Base-by-base conservation (phyloP, 35 echinoderm and acorn worm species). In the Heliocidaris tuberculata region DNA sequence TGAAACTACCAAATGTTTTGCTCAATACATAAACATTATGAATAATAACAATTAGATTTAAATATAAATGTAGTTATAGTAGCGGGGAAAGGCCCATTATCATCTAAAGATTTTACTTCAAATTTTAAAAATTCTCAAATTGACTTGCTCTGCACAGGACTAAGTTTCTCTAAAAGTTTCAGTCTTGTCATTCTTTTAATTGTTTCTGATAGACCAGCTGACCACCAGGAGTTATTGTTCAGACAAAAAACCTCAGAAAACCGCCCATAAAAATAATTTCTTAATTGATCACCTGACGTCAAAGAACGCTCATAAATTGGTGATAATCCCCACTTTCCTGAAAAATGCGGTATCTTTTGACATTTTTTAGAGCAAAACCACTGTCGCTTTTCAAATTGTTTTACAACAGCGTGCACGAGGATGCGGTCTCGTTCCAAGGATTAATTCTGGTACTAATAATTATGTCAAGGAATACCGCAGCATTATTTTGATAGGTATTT, bases 401-500 rank as follows among this genome's bases (percentile, higher is more conserved):
- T 78, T 78, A 78, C 65, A 78, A 78, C 65, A 24, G 65, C 27
- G 65, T n/a, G 65, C 65, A n/a, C n/a, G n/a, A 78, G 4, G 65
- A 7, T 78, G 65, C 27, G 65, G 65, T 78, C 65, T 78, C 65
- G 27, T 78, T 78, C 35, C 65, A 78, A 78, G 65, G 65, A 78
- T 78, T 78, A 78, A 78, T 78, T 48, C 47, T 89, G 87, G 87
- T 89, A 47, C 31, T 48, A 89, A 48, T 48, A 89, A 89, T 89
- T 89, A 89, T 47, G 87, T 89, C 87, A 89, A 89, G 24, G 32
- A 89, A 89, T 89, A 89, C 87, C 87, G 32, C 87, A 89, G 87
- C 31, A 89, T 89, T 89, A 78, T 78, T 78, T 78, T 78, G 65
- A 78, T 89, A 47, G 87, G 19, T 89, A 89, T 89, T 47, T 47